Base-by-base conservation (phyloP, 2,888 invertebrate species). In the Venustoraphidia nigricollis region DNA sequence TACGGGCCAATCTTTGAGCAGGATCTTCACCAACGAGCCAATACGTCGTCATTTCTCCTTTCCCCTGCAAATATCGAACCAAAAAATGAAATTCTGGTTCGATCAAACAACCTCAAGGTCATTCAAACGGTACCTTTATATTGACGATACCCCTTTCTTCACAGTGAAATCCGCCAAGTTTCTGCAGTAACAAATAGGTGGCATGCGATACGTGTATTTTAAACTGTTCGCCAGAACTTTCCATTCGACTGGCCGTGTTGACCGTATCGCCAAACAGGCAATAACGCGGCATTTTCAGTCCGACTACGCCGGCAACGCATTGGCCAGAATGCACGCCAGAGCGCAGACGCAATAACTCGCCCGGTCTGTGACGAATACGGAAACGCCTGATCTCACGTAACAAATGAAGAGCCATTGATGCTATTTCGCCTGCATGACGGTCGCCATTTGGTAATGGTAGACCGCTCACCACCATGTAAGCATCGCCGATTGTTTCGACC, bases 381-480 rank as follows among this genome's bases (percentile, higher is more conserved):
- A 97, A 97, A 54, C 83, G 82, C 62, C 82, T 76, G 8, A 96
- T 92, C 2, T 87, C 83, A 48, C 86, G 79, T 48, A 93, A 71
- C 9, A 97, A 71, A 0, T 89, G 86, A 47, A 97, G 68, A 0
- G 95, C 85, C 83, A 96, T 86, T 36, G 91, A 75, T 0, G 93
- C 89, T 44, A 96, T 89, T 69, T 96, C 95, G 44, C 87, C 76
- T 0, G 95, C 94, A 67, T 97, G 97, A 39, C 80, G 72, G 55
- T 81, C 83, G 0, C 91, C 94, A 62, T 95, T 95, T 40, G 89
- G 76, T 55, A 86, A 81, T 0, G 97, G 96, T 41, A 97, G 69
- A 6, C 97, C 96, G 0, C 89, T 90, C 2, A 90, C 90, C 2
- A 93, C 92, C 92, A 93, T 92, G 65, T 93, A 93, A 1, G 92